These are phyloP conservation scores for Aphelocoma californica DNA, from an alignment of 2,797 vertebrate genomes.

Conservation along the genomic window DNA sequence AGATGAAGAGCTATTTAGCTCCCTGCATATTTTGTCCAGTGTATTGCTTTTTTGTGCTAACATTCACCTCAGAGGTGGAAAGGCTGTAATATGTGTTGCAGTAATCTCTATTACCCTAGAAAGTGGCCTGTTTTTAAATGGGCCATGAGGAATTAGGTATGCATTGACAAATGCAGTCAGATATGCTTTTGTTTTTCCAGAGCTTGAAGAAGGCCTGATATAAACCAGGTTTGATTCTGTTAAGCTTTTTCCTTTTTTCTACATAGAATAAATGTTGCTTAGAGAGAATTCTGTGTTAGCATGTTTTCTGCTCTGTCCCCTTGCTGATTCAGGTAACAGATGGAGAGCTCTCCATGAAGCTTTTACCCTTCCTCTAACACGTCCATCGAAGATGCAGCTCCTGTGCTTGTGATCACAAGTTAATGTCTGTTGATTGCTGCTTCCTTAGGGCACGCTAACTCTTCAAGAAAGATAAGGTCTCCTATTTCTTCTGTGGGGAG, in stretches of 20 bases:
- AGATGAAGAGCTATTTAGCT: not conserved
- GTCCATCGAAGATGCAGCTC: not conserved
- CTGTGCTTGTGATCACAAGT: not conserved
- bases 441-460: not conserved
- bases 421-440: not conserved
- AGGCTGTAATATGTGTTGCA: not conserved
- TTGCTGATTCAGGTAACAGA: not conserved
- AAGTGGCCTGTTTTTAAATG: not conserved
- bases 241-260: not conserved
- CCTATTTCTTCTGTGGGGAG: not conserved
- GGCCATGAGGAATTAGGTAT: not conserved
- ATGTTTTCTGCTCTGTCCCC: not conserved
- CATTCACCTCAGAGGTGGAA: not conserved
- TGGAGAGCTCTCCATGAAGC: not conserved
- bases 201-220: not conserved
- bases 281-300: not conserved
- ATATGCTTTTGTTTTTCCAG: not conserved
- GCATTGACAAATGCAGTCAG: not conserved
- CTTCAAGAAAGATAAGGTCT: not conserved
- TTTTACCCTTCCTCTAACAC: not conserved
- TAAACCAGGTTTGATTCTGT: not conserved
- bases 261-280: not conserved
- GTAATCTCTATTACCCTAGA: not conserved
- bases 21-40: not conserved
- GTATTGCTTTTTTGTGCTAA: not conserved